A percentile compares a stretch with the other conserved stretches of the same genome.
Evolutionary conservation across 2,797 vertebrate genomes (phyloP).

Genomic region (Ptychadena robeensis): DNA sequence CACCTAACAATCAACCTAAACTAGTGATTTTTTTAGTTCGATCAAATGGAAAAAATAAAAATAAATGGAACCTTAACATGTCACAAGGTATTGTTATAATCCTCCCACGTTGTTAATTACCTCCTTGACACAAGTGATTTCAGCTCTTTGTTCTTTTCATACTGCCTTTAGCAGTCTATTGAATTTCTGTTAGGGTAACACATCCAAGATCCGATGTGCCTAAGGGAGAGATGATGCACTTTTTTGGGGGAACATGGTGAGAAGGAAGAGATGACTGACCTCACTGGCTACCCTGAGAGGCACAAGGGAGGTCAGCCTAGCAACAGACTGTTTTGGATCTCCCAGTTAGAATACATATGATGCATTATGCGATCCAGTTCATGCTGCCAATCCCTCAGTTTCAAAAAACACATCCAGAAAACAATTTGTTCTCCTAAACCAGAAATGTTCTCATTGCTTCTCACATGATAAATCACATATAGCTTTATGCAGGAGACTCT

Average conservation of each 20-base stretch:
- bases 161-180: not conserved
- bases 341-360: slow-evolving; percentile 41
- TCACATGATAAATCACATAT: slow-evolving; percentile 12
- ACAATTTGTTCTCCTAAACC: slow-evolving; percentile 38
- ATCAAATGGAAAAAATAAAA: no score
- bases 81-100: not conserved
- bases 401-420: slow-evolving; percentile 44
- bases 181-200: not conserved
- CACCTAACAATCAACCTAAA: no score
- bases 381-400: slow-evolving; percentile 36
- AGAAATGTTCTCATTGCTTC: slow-evolving; percentile 12
- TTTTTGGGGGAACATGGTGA: slow-evolving; percentile 25
- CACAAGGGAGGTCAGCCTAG: slow-evolving; percentile 50
- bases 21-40: no score
- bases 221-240: slow-evolving; percentile 33
- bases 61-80: not conserved
- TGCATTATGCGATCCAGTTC: slow-evolving; percentile 17
- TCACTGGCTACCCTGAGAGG: slow-evolving; percentile 23
- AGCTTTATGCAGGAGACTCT: slow-evolving; percentile 10
- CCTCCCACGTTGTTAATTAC: not conserved
- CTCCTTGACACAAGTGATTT: not conserved
- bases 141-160: not conserved
- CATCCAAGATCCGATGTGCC: slow-evolving; percentile 12
- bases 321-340: slow-evolving; percentile 53
- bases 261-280: slow-evolving; percentile 41